phyloP scores from a whole-genome alignment of 2,797 vertebrate species.

The Anas bernieri region DNA sequence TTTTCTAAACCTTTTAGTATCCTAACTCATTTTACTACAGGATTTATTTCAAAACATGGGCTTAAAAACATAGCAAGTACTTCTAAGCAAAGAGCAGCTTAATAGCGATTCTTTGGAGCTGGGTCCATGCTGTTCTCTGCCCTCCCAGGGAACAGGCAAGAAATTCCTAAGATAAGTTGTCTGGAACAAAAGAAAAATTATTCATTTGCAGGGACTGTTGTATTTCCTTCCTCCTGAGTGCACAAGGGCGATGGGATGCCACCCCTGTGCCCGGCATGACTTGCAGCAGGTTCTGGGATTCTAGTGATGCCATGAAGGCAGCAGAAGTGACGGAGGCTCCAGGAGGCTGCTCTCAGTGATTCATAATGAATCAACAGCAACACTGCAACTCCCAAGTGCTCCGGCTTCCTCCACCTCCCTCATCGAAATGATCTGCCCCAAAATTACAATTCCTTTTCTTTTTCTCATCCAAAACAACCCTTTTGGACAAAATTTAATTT shows the following conservation, averaged over 20 bases:
- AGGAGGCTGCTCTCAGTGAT: background rate
- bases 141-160: background rate
- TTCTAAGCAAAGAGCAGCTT: background rate
- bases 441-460: background rate
- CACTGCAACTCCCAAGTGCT: background rate
- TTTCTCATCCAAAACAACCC: background rate
- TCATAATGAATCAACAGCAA: background rate
- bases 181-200: background rate
- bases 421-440: accelerated
- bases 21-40: background rate
- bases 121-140: background rate
- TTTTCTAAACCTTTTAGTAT: background rate
- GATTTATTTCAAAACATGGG: background rate
- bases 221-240: background rate
- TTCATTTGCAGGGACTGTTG: accelerated
- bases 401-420: background rate
- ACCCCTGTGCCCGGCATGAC: background rate
- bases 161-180: background rate
- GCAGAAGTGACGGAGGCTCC: background rate
- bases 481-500: background rate
- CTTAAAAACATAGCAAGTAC: background rate
- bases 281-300: accelerated
- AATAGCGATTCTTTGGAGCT: background rate
- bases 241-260: accelerated
- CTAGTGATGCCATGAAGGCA: accelerated